Base-by-base conservation (phyloP, 1,140 invertebrate genomes). In the Bombus breviceps region DNA sequence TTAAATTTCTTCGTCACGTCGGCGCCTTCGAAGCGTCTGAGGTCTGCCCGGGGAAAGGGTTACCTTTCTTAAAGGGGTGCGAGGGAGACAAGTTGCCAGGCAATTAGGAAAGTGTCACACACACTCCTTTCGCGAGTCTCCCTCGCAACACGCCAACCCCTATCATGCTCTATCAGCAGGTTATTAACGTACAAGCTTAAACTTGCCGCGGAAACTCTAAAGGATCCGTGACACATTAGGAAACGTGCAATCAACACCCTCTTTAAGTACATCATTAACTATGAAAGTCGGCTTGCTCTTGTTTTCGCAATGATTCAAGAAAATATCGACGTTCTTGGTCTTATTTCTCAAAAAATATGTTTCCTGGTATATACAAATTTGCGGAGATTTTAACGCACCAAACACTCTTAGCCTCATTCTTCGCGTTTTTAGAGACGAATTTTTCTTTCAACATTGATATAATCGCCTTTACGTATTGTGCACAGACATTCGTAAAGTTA, bases 21-120 rank as follows among this genome's bases (percentile, higher is more conserved):
- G 41, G 15, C 78, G 85, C 62, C 81, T 90, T 64, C 34, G 64
- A 28, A 72, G 83, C 57, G 66, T 80, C 71, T 64, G 53, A 83
- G 86, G 77, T 90, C 86, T 82, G 41, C 28, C 1, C 2, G 32
- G 41, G 25, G 83, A 71, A 72, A 90, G 89, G 89, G 90, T 86
- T 85, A 81, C 81, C 86, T 91, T 91, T 91, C 90, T 91, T 91
- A 91, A 62, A 88, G 86, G 78, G 85, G 81, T 73, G 83, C 68
- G 59, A 66, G 83, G 86, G 74, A 69, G 82, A 76, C 64, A 66
- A 90, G 89, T 91, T 91, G 81, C 86, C 66, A 91, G 90, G 90
- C 86, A 91, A 91, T 91, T 91, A 91, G 90, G 90, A 91, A 91
- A 91, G 88, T 91, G 90, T 91, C 90, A 91, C 90, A 91, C 76